These are phyloP conservation scores for Mustela lutreola DNA, from an alignment of 2,113 vertebrate genomes.

Conservation along the genomic window DNA sequence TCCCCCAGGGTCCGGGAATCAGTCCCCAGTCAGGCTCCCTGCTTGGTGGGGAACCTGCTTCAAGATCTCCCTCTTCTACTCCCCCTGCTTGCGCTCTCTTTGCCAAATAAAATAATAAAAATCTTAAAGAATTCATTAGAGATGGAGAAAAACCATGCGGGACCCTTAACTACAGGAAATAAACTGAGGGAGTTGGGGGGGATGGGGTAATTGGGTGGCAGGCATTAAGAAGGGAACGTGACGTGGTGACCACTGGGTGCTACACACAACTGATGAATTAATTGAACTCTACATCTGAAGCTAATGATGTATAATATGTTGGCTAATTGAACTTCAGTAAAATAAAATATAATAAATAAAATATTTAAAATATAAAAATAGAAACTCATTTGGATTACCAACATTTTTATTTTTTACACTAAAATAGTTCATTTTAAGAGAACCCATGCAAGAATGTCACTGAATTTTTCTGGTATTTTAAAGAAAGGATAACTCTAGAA, in stretches of 20 bases:
- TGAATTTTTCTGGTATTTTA: slow-evolving; percentile 35
- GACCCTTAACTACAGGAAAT: background rate
- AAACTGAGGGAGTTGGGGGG: background rate
- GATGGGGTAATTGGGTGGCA: background rate
- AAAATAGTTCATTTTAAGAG: slow-evolving; percentile 8
- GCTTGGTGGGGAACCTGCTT: background rate
- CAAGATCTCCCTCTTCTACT: background rate
- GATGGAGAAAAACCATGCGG: background rate
- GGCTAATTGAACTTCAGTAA: background rate
- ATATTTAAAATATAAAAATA: background rate
- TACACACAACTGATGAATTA: background rate
- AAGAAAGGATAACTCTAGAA: background rate
- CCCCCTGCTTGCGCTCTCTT: no score
- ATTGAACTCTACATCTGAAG: background rate
- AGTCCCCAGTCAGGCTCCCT: background rate
- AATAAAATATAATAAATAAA: background rate
- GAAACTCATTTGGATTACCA: background rate
- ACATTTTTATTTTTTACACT: background rate
- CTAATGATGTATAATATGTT: background rate
- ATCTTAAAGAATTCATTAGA: background rate
- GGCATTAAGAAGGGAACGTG: background rate
- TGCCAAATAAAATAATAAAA: background rate
- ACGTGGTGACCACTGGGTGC: background rate
- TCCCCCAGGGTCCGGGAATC: no score
- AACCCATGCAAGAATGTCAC: background rate